Evolutionary conservation across 2,888 invertebrate species (phyloP).

Genomic region (Hydroisotoma schaefferi): DNA sequence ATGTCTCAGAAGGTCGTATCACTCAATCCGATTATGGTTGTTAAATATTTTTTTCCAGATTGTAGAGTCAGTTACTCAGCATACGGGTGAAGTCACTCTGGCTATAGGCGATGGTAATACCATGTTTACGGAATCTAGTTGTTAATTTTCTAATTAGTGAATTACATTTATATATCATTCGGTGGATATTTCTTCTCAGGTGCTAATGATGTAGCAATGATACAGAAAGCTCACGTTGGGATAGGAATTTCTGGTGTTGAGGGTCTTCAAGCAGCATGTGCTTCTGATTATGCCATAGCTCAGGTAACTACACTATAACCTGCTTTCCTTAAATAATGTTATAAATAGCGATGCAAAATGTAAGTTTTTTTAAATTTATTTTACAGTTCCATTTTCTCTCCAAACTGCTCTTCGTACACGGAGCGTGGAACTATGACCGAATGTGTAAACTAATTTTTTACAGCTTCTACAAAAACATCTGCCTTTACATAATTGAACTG

Average conservation of each 20-base stretch:
- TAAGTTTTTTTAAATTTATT: background rate
- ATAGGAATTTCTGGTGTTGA: conserved; percentile 96
- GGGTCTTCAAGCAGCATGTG: conserved; percentile 98
- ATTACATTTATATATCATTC: background rate
- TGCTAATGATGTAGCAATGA: conserved; percentile 98
- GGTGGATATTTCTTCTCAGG: background rate
- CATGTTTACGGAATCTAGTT: conserved; percentile 53
- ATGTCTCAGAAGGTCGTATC: background rate
- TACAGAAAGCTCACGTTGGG: conserved; percentile 95
- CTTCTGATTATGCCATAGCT: conserved; percentile 98
- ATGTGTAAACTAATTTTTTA: conserved; percentile 97
- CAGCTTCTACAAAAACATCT: conserved; percentile 99
- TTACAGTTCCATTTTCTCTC: conserved; percentile 85
- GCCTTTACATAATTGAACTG: conserved; percentile 96
- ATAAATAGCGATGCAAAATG: background rate
- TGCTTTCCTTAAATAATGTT: background rate
- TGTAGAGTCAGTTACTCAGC: conserved; percentile 74
- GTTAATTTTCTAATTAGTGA: background rate
- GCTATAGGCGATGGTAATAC: conserved; percentile 79
- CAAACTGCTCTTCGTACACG: conserved; percentile 90
- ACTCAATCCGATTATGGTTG: background rate
- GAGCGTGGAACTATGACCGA: conserved; percentile 97
- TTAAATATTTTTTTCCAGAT: conserved; percentile 56
- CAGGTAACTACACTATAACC: conserved; percentile 63
- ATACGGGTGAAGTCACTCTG: conserved; percentile 80